Evolutionary conservation across 2,797 vertebrate genomes (phyloP).

Genomic region (Sebastes wilsoni): DNA sequence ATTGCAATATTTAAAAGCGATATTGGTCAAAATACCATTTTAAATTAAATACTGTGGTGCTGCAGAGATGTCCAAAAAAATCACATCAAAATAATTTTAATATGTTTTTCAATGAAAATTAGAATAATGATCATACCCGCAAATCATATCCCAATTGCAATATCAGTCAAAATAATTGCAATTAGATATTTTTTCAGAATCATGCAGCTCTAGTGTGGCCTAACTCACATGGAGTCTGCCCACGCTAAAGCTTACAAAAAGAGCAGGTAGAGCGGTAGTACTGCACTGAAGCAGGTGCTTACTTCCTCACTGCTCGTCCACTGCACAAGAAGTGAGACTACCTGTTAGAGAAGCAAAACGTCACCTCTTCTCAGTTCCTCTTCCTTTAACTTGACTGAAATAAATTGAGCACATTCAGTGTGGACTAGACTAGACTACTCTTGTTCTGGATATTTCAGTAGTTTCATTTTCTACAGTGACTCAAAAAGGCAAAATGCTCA

Average conservation of each 20-base stretch:
- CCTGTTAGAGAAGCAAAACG: constrained; percentile 12
- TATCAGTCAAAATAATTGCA: too few species aligned
- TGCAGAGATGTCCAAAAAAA: too few species aligned
- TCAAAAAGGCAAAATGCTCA: neutral
- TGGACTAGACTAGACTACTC: neutral
- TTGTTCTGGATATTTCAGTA: neutral
- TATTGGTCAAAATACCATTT: too few species aligned
- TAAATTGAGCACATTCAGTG: neutral
- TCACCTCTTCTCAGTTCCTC: constrained; percentile 35
- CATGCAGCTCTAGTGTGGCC: too few species aligned
- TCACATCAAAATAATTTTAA: too few species aligned
- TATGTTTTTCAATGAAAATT: too few species aligned
- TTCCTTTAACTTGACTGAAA: neutral
- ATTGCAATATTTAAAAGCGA: too few species aligned
- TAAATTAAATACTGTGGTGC: too few species aligned
- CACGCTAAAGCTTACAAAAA: neutral
- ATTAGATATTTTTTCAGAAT: too few species aligned
- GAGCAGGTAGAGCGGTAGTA: neutral
- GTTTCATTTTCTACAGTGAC: neutral
- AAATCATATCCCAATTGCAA: too few species aligned
- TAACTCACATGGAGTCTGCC: neutral
- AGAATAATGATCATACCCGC: too few species aligned
- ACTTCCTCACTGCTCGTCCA: constrained; percentile 20
- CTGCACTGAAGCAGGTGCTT: neutral
- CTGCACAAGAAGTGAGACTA: constrained; percentile 1